Percentiles rank a stretch among this genome's conserved stretches.
These are phyloP conservation scores for Cichlasoma orientale DNA, from an alignment of 2,797 vertebrate species.

Conservation along the genomic window DNA sequence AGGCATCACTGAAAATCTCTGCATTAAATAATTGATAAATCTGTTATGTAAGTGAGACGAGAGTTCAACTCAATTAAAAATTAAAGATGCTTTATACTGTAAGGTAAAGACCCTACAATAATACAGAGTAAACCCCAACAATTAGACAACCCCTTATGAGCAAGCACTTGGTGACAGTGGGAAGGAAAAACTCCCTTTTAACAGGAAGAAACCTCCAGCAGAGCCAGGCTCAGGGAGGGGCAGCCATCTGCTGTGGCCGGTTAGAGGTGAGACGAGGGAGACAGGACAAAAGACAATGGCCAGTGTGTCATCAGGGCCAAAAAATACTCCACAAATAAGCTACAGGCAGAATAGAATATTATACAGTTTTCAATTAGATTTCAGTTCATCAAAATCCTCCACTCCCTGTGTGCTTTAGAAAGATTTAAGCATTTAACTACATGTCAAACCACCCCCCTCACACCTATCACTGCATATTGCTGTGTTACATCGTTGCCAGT, in stretches of 20 bases:
- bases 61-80: too few species aligned
- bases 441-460: too few species aligned
- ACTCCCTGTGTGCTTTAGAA: too few species aligned
- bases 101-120: too few species aligned
- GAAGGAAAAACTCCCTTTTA: background rate
- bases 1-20: background rate
- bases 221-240: too few species aligned
- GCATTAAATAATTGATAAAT: background rate
- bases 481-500: background rate
- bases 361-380: too few species aligned
- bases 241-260: background rate
- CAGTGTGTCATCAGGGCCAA: background rate
- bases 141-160: background rate
- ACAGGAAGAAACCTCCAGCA: background rate
- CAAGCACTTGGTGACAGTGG: background rate
- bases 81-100: too few species aligned
- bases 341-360: background rate
- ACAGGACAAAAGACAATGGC: background rate
- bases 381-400: background rate
- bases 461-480: too few species aligned
- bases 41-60: background rate
- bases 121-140: background rate
- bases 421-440: too few species aligned
- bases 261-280: background rate
- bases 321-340: background rate